phyloP scores from a whole-genome alignment of 2,797 vertebrate genomes.

The Megalops cyprinoides region DNA sequence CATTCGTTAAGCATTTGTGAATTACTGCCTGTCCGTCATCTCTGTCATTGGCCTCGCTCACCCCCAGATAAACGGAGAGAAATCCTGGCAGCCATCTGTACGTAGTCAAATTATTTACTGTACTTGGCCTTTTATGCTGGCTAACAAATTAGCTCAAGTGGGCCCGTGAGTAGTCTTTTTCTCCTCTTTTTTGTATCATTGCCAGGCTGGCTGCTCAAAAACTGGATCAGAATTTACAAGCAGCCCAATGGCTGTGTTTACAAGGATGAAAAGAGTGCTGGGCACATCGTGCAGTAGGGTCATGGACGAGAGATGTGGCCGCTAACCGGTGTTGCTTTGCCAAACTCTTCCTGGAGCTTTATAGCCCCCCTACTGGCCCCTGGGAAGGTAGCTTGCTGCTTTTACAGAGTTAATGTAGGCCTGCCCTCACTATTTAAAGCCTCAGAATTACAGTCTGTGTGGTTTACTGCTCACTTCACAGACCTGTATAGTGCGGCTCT shows the following conservation, averaged over 20 bases:
- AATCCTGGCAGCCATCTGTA: slow-evolving; percentile 34
- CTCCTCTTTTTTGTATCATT: not conserved
- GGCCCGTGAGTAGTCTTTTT: not conserved
- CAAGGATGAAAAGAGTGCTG: slow-evolving; percentile 63
- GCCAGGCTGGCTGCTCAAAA: not conserved
- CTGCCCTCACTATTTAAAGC: slow-evolving; percentile 60
- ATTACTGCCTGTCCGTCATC: slow-evolving; percentile 20
- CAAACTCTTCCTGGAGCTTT: slow-evolving; percentile 61
- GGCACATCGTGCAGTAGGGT: slow-evolving; percentile 59
- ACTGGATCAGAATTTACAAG: slow-evolving; percentile 24
- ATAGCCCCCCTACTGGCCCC: slow-evolving; percentile 43
- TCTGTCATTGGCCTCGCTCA: not conserved
- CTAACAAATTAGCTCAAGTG: slow-evolving; percentile 43
- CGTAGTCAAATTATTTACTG: slow-evolving; percentile 37
- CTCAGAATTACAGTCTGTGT: slow-evolving; percentile 65
- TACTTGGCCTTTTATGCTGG: slow-evolving; percentile 28
- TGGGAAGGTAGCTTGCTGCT: slow-evolving; percentile 53
- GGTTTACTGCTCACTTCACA: slow-evolving; percentile 43
- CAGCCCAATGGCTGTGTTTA: slow-evolving; percentile 58
- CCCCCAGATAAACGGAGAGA: slow-evolving; percentile 26
- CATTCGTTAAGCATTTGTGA: slow-evolving; percentile 31
- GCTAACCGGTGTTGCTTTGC: slow-evolving; percentile 65
- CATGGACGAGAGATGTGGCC: slow-evolving; percentile 65
- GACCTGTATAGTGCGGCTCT: not conserved
- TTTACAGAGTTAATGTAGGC: slow-evolving; percentile 54